Base-by-base conservation (phyloP, 2,797 vertebrate species). In the Arremon aurantiirostris region DNA sequence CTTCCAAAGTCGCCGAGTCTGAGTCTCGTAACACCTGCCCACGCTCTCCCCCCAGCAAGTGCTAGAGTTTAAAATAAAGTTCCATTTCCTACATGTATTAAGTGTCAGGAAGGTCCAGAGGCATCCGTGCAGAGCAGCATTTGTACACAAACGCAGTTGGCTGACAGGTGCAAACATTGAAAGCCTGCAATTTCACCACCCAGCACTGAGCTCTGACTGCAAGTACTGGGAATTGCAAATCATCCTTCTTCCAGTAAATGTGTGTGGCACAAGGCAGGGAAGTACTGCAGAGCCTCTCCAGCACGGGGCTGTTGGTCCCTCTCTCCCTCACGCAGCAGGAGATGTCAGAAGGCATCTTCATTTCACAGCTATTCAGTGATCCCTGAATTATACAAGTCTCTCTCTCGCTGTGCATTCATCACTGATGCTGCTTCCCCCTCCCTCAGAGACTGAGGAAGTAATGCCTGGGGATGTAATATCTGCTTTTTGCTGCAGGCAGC, bases 311-410 rank as follows among this genome's bases (percentile, higher is more conserved):
- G 34, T 64, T 94, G 66, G 66, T 89, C 47, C 70, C 71, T 11
- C 55, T 94, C 82, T 71, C 73, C 66, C 70, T 87, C 88, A 34
- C 26, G 3, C 61, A 47, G 77, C 75, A 65, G 86, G 86, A 93
- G 68, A 92, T 93, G 89, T 94, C 92, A 94, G 92, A 92, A 93
- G 87, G 95, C 93, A 95, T 87, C 86, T 94, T 95, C 93, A 86
- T 94, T 90, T 93, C 8, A 0, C 90, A 90, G 90, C 83, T 89
- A 82, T 82, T 96, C 94, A 86, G 93, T 90, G 89, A 82, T 93
- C 92, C 90, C 85, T 94, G 83, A 96, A 92, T 90, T 89, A 90
- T 46, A 89, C 69, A 52, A 81, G 81, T 78, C 89, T 91, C 72
- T 78, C 79, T 75, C 94, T 95, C 1, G 1, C 87, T 86, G 91